Evolutionary conservation across 2,113 vertebrate species (phyloP).

Genomic region (Corvus cornix): DNA sequence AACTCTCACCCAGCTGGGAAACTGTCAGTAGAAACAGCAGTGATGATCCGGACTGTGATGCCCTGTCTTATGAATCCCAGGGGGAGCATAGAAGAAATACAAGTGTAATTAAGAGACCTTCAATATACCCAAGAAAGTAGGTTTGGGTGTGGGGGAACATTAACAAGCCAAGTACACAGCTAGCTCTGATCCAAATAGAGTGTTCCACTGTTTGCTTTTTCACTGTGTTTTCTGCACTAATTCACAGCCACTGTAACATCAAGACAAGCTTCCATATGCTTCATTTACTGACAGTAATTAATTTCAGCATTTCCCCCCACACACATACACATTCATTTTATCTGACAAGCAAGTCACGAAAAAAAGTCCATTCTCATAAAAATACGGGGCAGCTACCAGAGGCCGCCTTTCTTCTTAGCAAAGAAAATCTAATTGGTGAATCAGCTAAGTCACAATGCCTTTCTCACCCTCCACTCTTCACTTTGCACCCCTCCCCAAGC

Average conservation of each 20-base stretch:
- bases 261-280: slow-evolving; percentile 63
- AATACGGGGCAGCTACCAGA: background rate
- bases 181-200: background rate
- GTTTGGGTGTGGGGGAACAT: background rate
- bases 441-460: background rate
- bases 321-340: slow-evolving; percentile 38
- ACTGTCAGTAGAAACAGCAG: background rate
- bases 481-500: background rate
- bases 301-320: slow-evolving; percentile 41
- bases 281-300: slow-evolving; percentile 75
- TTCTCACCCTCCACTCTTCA: background rate
- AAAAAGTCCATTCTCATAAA: slow-evolving; percentile 24
- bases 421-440: background rate
- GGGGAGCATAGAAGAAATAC: background rate
- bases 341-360: slow-evolving; percentile 50
- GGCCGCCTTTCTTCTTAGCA: background rate
- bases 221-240: slow-evolving; percentile 67
- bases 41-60: background rate
- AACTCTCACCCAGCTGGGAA: background rate
- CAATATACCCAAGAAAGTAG: background rate
- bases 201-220: slow-evolving; percentile 29
- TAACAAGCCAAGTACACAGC: background rate
- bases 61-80: background rate
- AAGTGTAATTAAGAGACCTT: background rate
- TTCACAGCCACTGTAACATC: slow-evolving; percentile 69